Percentiles rank a stretch among this genome's conserved stretches.
phyloP scores from a whole-genome alignment of 2,888 invertebrate species.

The Sinohyriopsis cumingii region DNA sequence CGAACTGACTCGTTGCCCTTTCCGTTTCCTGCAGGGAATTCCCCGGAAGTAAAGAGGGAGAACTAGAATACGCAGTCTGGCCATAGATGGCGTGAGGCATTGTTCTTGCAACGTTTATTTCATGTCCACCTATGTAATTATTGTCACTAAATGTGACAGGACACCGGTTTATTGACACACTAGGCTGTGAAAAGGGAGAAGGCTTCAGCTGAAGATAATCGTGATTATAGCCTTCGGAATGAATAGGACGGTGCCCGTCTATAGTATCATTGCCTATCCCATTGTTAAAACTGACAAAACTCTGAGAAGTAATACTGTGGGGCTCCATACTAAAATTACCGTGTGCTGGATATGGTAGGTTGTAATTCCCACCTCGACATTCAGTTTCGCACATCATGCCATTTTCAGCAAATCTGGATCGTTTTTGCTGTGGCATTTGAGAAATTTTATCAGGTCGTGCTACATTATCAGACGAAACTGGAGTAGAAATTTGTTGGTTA shows the following conservation, averaged over 20 bases:
- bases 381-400: constrained; percentile 27
- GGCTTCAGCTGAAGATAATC: constrained; percentile 37
- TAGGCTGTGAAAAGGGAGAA: constrained; percentile 18
- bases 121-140: too few relatives aligned
- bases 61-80: too few relatives aligned
- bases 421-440: constrained; percentile 28
- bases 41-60: too few relatives aligned
- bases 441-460: constrained; percentile 29
- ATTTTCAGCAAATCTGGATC: constrained; percentile 31
- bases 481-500: constrained; percentile 32
- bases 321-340: constrained; percentile 44
- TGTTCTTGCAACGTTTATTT: too few relatives aligned
- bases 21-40: too few relatives aligned
- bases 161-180: constrained; percentile 8
- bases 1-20: too few relatives aligned
- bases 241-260: constrained; percentile 31
- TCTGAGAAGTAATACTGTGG: constrained; percentile 37
- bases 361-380: constrained; percentile 38
- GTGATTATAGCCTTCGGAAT: constrained; percentile 25
- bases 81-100: too few relatives aligned
- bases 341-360: constrained; percentile 35
- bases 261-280: constrained; percentile 30
- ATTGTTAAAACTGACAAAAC: constrained; percentile 43
- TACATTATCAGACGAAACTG: constrained; percentile 35
- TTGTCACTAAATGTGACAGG: too few relatives aligned